These are phyloP conservation scores for Arctopsyche grandis DNA, from an alignment of 1,140 invertebrate species.

Conservation along the genomic window DNA sequence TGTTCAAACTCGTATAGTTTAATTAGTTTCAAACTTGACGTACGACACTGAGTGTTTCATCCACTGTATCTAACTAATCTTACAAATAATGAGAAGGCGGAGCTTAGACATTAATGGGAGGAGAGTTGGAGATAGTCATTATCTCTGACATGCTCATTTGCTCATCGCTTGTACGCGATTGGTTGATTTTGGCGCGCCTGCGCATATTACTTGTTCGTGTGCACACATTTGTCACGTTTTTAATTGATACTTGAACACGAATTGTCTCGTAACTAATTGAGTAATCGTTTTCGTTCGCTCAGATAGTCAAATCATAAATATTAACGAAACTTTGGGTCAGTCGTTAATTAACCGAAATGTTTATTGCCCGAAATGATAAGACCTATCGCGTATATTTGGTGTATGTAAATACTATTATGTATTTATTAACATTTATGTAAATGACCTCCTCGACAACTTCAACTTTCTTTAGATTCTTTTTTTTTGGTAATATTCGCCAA, in stretches of 20 bases:
- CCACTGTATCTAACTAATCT: neutral
- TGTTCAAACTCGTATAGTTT: too few species aligned
- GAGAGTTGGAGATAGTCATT: neutral
- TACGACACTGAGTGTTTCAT: neutral
- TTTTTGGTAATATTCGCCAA: too few species aligned
- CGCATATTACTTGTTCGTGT: neutral
- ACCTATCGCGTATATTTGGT: neutral
- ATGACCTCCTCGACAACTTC: too few species aligned
- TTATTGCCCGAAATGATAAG: neutral
- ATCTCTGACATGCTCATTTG: slow-evolving; percentile 4
- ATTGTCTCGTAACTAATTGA: slow-evolving; percentile 3
- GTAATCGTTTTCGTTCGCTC: neutral
- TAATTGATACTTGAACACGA: neutral
- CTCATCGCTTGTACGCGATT: slow-evolving; percentile 18
- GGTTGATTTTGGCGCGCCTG: slow-evolving; percentile 8
- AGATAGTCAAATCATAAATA: neutral
- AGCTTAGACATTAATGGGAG: neutral
- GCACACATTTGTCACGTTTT: neutral
- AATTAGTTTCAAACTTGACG: neutral
- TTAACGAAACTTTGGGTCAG: slow-evolving; percentile 3
- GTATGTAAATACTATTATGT: too few species aligned
- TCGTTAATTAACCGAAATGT: slow-evolving; percentile 3
- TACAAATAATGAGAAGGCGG: neutral
- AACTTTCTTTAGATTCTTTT: too few species aligned
- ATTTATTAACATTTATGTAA: too few species aligned